Percentiles rank a stretch among this genome's conserved stretches.
These are phyloP conservation scores for Polymixis lichenea DNA, from an alignment of 2,888 invertebrate genomes.

Conservation along the genomic window DNA sequence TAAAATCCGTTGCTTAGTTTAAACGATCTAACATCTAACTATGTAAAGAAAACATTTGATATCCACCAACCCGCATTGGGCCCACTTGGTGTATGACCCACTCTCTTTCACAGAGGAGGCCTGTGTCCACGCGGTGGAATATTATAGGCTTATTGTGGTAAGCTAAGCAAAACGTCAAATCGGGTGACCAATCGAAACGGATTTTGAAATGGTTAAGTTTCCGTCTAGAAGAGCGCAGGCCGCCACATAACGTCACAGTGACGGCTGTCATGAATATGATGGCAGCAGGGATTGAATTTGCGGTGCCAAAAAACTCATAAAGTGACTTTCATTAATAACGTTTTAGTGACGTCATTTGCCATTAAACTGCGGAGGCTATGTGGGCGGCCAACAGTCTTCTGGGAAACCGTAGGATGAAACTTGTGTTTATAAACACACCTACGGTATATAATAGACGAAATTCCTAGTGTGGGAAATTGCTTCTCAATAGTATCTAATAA, in stretches of 20 bases:
- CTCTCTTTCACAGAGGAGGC: too few species aligned
- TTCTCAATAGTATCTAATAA: background rate
- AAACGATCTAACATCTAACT: too few species aligned
- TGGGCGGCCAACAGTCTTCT: background rate
- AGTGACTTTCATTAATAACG: too few species aligned
- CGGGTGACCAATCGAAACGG: background rate
- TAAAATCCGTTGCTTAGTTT: too few species aligned
- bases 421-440: slow-evolving; percentile 5
- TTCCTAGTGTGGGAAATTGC: background rate
- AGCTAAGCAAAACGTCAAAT: slow-evolving; percentile 4
- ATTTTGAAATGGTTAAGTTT: background rate
- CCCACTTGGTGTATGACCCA: too few species aligned
- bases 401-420: background rate
- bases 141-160: too few species aligned
- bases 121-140: too few species aligned
- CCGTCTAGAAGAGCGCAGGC: too few species aligned
- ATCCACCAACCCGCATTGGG: too few species aligned
- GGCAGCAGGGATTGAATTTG: background rate
- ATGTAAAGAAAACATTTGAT: too few species aligned
- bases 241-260: background rate
- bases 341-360: background rate
- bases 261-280: background rate
- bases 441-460: background rate
- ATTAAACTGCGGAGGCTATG: background rate
- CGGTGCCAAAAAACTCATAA: background rate